Percentiles rank a stretch among this genome's conserved stretches.
Conservation (phyloP, 2,797 vertebrate species). For the Chrosomus eos region DNA sequence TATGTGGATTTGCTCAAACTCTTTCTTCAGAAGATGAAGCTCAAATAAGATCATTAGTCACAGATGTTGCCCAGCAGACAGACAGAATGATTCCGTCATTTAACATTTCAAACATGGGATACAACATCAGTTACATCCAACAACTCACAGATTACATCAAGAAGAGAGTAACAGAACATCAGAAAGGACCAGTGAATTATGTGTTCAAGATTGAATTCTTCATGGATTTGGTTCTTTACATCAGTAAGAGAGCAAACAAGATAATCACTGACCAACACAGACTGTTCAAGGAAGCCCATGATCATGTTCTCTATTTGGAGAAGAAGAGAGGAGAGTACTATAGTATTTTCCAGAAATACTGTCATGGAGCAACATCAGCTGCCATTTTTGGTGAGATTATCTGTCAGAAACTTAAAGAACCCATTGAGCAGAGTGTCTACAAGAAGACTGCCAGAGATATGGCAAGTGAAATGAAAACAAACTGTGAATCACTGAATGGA, state of each 20-base stretch:
- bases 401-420: conserved; percentile 63
- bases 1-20: no score
- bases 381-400: conserved; percentile 64
- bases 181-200: background rate
- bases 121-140: conserved; percentile 42
- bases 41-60: background rate
- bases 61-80: background rate
- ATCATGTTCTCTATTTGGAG: no score
- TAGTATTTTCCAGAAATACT: conserved; percentile 69
- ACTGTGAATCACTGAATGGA: background rate
- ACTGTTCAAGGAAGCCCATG: conserved; percentile 56
- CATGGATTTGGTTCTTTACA: conserved; percentile 30
- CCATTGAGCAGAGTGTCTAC: conserved; percentile 42
- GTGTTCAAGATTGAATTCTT: conserved; percentile 24
- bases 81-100: conserved; percentile 6
- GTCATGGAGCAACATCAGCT: conserved; percentile 63
- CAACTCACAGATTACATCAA: conserved; percentile 19
- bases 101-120: conserved; percentile 37
- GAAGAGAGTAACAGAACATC: background rate
- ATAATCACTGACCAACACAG: conserved; percentile 49
- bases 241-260: conserved; percentile 34
- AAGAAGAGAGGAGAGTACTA: conserved; percentile 69
- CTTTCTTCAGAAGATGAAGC: background rate
- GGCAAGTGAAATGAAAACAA: conserved; percentile 45
- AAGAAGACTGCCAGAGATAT: no score